A percentile compares a stretch with the other conserved stretches of the same genome.
Conservation (phyloP, 2,797 vertebrate species). For the Rhyacichthys aspro region DNA sequence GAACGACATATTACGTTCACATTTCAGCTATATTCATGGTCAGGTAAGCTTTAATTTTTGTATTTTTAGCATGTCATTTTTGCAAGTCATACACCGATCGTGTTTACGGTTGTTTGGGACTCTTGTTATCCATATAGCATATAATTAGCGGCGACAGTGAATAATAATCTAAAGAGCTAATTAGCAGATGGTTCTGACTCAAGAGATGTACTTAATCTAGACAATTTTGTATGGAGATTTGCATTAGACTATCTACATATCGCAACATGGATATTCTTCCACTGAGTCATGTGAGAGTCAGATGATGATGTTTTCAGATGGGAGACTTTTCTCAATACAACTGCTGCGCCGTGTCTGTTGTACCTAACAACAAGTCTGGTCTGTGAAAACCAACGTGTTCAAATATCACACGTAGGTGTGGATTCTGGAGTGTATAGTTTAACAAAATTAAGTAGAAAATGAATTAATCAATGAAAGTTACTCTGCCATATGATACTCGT, state of each 20-base stretch:
- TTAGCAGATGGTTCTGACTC: too few relatives aligned
- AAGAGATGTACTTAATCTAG: neutral
- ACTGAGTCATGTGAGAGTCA: constrained; percentile 65
- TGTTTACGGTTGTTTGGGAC: neutral
- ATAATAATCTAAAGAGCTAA: neutral
- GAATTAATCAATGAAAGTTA: too few relatives aligned
- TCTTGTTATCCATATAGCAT: neutral
- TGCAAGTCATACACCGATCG: neutral
- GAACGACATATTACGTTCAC: neutral
- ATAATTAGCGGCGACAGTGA: neutral
- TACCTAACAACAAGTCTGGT: too few relatives aligned
- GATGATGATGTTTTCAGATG: constrained; percentile 29
- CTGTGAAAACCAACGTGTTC: too few relatives aligned
- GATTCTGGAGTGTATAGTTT: neutral
- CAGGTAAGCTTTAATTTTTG: constrained; percentile 62
- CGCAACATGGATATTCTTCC: neutral
- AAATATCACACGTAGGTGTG: too few relatives aligned
- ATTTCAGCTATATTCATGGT: constrained; percentile 64
- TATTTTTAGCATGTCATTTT: neutral
- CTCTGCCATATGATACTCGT: too few relatives aligned
- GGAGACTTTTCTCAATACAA: neutral
- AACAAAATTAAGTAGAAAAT: neutral
- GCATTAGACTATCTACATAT: too few relatives aligned
- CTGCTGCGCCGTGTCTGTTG: too few relatives aligned
- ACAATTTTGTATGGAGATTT: neutral